These are phyloP conservation scores for Ochotona curzoniae DNA, from an alignment of 2,113 vertebrate species.

Conservation along the genomic window DNA sequence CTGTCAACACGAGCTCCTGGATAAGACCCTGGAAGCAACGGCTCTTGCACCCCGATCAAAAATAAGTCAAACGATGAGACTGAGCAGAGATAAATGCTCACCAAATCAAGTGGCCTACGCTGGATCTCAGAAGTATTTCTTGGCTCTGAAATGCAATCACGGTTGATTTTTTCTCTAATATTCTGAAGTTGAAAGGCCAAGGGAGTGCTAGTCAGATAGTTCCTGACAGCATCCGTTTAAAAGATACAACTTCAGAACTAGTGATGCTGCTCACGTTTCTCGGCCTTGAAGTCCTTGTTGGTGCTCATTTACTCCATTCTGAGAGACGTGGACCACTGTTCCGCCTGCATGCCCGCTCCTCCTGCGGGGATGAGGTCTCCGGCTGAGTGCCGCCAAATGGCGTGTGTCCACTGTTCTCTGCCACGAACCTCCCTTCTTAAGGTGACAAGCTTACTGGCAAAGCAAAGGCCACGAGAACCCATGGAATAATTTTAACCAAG, in stretches of 20 bases:
- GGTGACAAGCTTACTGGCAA: not conserved
- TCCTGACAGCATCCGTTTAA: not conserved
- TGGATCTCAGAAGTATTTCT: not conserved
- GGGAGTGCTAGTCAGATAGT: not conserved
- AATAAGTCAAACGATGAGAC: not conserved
- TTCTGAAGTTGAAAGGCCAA: not conserved
- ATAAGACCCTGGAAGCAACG: not conserved
- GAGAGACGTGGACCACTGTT: fast-evolving
- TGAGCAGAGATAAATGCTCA: not conserved
- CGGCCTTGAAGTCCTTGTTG: no score
- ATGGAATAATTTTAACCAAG: not conserved
- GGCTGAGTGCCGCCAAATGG: not conserved
- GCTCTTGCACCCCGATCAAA: no score
- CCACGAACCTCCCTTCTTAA: not conserved
- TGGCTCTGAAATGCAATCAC: not conserved
- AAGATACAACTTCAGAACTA: not conserved
- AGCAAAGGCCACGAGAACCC: not conserved
- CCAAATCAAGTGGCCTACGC: not conserved
- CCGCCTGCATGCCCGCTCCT: fast-evolving
- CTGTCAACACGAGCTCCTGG: no score
- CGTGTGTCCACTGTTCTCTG: not conserved
- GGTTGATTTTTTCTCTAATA: not conserved
- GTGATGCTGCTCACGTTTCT: not conserved
- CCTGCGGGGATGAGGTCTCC: fast-evolving
- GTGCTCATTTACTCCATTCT: not conserved